Conservation (phyloP, 2,113 vertebrate genomes). For the Phylloscopus trochilus region DNA sequence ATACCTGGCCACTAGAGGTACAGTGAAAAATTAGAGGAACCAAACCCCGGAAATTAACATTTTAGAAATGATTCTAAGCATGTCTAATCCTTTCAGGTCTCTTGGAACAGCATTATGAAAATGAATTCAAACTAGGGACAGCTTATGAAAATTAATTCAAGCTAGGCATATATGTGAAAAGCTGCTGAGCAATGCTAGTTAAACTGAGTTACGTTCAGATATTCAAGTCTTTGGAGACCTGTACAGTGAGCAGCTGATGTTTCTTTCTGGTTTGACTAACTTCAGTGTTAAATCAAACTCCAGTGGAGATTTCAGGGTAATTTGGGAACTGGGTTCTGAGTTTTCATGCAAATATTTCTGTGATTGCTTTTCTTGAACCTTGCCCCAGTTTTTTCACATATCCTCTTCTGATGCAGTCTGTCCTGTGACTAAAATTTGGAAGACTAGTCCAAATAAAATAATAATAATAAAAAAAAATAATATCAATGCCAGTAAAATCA, state of each 20-base stretch:
- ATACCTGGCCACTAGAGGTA: not conserved
- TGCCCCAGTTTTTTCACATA: rapidly evolving
- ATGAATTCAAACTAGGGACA: not conserved
- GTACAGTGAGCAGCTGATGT: not conserved
- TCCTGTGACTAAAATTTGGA: not conserved
- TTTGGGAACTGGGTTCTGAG: not conserved
- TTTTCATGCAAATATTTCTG: not conserved
- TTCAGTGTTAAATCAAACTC: not conserved
- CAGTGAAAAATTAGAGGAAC: not conserved
- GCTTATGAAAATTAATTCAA: not conserved
- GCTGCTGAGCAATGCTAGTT: not conserved
- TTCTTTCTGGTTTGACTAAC: not conserved
- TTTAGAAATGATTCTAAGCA: not conserved
- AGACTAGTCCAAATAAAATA: not conserved
- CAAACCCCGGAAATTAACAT: not conserved
- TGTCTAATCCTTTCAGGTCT: not conserved
- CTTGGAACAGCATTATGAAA: not conserved
- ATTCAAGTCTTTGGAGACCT: not conserved
- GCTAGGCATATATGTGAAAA: not conserved
- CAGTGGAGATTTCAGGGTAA: not conserved
- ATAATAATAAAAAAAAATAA: not conserved
- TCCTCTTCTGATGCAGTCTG: not conserved
- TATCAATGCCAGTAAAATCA: not conserved
- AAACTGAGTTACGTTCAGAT: not conserved
- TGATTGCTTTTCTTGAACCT: not conserved